These are phyloP conservation scores for Oceanites oceanicus DNA, from an alignment of 2,113 vertebrate genomes.

Conservation along the genomic window DNA sequence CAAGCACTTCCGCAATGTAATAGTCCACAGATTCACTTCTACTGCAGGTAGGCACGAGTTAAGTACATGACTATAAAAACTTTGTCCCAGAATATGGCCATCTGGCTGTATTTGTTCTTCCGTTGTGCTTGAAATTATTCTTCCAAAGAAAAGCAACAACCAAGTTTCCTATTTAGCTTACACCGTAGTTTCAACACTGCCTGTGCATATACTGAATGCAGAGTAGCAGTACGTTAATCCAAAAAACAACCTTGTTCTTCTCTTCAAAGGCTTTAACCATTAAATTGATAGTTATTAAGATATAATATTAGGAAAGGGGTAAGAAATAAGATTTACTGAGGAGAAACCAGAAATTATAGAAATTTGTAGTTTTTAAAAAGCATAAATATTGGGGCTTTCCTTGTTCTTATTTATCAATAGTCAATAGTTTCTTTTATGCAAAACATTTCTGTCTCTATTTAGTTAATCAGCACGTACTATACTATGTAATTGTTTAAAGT, in stretches of 20 bases:
- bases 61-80: background rate
- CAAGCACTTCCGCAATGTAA: background rate
- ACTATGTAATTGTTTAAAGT: background rate
- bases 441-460: background rate
- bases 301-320: background rate
- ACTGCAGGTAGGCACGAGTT: background rate
- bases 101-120: background rate
- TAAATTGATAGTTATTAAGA: background rate
- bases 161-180: background rate
- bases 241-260: background rate
- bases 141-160: background rate
- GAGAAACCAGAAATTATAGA: background rate
- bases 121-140: background rate
- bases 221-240: background rate
- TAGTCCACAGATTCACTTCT: background rate
- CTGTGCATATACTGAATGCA: background rate
- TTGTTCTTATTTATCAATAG: background rate
- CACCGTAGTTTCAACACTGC: background rate
- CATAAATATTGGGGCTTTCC: background rate
- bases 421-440: background rate
- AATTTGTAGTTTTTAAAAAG: background rate
- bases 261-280: background rate
- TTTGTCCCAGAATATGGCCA: background rate
- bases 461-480: background rate
- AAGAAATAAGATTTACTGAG: background rate